Evolutionary conservation across 1,140 invertebrate genomes (phyloP), one percentile per base, ranked within the genome.

Genomic region (Brachionus rotundiformis): DNA sequence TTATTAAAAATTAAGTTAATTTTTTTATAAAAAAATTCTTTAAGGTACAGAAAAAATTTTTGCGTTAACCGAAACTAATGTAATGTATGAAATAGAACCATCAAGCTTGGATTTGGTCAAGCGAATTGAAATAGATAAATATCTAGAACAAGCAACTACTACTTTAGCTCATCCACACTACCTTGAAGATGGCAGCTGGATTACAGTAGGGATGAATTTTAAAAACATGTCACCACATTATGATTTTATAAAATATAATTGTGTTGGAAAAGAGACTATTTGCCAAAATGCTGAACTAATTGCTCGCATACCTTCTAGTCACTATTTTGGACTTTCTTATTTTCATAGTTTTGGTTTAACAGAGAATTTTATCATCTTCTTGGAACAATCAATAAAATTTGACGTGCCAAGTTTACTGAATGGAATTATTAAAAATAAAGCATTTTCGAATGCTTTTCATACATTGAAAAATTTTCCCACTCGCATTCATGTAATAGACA

Each of bases 261-360:
- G 44, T 10, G 16, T 44, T n/a, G 63, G 59, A 16, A 61, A 16
- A 5, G 63, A 59, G 73, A 33, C 71, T n/a, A 54, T 82, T 19
- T 76, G 82, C 33, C 71, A 71, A 23, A 65, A 84, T 23, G 85
- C 83, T 11, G 29, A 82, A 13, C 59, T 86, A 8, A 90, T 94
- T 13, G 91, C 90, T 6, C 89, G 88, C 1, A 84, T 94, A 77
- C 92, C 91, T 0, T 91, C 92, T 6, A 89, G 93, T 81, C 94
- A 93, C 92, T 86, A 89, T 3, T 84, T 94, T 4, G 90, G 93
- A 87, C 93, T 93, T 0, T 91, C 92, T 0, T 95, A 95, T 82
- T 94, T 94, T 92, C 94, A 95, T 85, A 93, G 93, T 7, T 95
- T 95, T 88, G 93, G 92, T 13, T 90, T 95, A 29, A 94, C 93